A percentile compares a stretch with the other conserved stretches of the same genome.
Evolutionary conservation across 1,140 invertebrate species (phyloP).

Genomic region (Anadara kagoshimensis): DNA sequence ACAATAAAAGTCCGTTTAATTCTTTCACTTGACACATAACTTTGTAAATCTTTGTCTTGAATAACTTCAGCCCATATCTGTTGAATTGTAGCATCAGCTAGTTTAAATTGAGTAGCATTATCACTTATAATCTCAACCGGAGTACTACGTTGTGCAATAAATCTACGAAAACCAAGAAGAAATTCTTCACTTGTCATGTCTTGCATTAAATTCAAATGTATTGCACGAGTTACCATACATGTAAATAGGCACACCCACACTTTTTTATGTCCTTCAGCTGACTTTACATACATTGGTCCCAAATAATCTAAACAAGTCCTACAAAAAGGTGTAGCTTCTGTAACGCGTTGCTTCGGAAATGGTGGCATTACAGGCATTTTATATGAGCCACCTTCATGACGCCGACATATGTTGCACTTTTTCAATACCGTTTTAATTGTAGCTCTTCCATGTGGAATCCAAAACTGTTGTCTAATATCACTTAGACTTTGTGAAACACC

Average conservation of each 20-base stretch:
- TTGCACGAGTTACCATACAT: no score
- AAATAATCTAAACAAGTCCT: conserved; percentile 28
- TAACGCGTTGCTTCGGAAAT: no score
- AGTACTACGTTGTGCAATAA: conserved; percentile 22
- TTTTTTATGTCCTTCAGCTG: not conserved
- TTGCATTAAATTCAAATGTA: conserved; percentile 21
- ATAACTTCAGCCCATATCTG: not conserved
- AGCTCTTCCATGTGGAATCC: no score
- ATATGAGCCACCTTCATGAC: no score
- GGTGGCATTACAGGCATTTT: no score
- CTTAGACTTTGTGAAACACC: no score
- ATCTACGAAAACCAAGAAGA: conserved; percentile 23
- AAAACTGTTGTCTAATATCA: no score
- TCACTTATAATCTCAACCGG: conserved; percentile 21
- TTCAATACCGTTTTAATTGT: no score
- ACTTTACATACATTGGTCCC: conserved; percentile 23
- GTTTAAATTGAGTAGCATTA: no score
- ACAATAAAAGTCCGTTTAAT: no score
- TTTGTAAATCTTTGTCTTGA: conserved; percentile 1
- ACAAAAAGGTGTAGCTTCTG: not conserved
- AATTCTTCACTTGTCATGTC: conserved; percentile 32
- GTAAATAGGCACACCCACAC: conserved; percentile 27
- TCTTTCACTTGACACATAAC: no score
- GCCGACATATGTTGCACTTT: no score
- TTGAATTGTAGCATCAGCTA: conserved; percentile 31